Conservation (phyloP, 2,797 vertebrate genomes). For the Hozukius guyotensis region DNA sequence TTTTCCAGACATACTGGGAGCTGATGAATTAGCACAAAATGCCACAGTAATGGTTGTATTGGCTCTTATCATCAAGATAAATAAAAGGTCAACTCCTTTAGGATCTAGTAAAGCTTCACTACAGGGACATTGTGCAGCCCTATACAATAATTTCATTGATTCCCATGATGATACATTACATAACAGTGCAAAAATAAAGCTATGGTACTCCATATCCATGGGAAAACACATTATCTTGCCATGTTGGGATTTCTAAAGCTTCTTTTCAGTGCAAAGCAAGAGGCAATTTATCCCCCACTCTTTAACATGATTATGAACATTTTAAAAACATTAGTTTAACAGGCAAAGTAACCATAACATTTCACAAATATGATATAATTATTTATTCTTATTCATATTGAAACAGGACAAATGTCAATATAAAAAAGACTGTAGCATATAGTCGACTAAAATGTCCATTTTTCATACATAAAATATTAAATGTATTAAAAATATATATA, state of each 20-base stretch:
- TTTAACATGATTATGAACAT: background rate
- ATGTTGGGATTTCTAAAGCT: background rate
- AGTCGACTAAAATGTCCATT: conserved; percentile 30
- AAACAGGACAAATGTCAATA: conserved; percentile 38
- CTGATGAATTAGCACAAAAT: background rate
- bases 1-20: background rate
- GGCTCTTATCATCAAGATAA: background rate
- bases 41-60: background rate
- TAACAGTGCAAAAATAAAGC: background rate
- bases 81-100: background rate
- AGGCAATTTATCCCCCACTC: background rate
- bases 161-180: background rate
- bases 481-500: conserved; percentile 46
- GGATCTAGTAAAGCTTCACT: background rate
- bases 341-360: conserved; percentile 27
- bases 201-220: background rate
- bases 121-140: background rate
- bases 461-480: conserved; percentile 47
- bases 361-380: conserved; percentile 26
- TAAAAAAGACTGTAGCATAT: conserved; percentile 32
- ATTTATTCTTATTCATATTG: conserved; percentile 65
- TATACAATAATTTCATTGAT: background rate
- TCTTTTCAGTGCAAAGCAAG: background rate
- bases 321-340: background rate
- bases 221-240: background rate